Percentiles rank a stretch among this genome's conserved stretches.
Evolutionary conservation across 1,140 invertebrate genomes (phyloP).

Genomic region (Telenomus remus): DNA sequence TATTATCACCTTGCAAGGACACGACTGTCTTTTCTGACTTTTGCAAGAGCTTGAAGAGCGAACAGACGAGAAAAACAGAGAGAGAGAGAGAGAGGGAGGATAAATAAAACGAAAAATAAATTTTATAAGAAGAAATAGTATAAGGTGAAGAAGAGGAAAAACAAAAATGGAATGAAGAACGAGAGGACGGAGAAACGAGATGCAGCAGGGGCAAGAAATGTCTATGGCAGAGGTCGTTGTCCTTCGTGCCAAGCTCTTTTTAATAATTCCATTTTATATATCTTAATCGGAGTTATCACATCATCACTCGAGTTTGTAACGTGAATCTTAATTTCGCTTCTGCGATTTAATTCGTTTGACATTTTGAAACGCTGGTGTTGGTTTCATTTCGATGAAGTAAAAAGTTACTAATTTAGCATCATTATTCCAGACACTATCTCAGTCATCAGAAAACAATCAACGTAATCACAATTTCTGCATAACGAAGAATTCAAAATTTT

Average conservation of each 20-base stretch:
- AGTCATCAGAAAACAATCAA: too few relatives aligned
- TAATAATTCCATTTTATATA: slow-evolving; percentile 5
- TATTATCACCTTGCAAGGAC: slow-evolving; percentile 57
- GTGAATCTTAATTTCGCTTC: too few relatives aligned
- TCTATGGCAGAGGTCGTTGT: slow-evolving; percentile 52
- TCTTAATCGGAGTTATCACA: background rate
- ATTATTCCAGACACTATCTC: too few relatives aligned
- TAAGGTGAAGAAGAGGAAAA: slow-evolving; percentile 48
- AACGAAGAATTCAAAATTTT: too few relatives aligned
- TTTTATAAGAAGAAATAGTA: slow-evolving; percentile 58
- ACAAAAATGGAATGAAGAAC: slow-evolving; percentile 54
- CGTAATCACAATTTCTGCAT: too few relatives aligned
- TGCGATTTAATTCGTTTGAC: too few relatives aligned
- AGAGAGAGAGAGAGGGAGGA: slow-evolving; percentile 13
- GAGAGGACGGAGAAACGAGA: slow-evolving; percentile 54
- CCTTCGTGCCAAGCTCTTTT: slow-evolving; percentile 23
- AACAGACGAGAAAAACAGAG: background rate
- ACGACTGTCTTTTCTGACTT: slow-evolving; percentile 50
- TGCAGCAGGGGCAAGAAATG: slow-evolving; percentile 28
- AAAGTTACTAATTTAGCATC: too few relatives aligned
- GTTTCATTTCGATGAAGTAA: too few relatives aligned
- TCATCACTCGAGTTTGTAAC: background rate
- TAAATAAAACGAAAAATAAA: slow-evolving; percentile 54
- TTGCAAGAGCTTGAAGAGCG: slow-evolving; percentile 21
- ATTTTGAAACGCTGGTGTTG: too few relatives aligned